These are phyloP conservation scores for Phoxinus dragarum DNA, from an alignment of 2,797 vertebrate genomes.

Conservation along the genomic window DNA sequence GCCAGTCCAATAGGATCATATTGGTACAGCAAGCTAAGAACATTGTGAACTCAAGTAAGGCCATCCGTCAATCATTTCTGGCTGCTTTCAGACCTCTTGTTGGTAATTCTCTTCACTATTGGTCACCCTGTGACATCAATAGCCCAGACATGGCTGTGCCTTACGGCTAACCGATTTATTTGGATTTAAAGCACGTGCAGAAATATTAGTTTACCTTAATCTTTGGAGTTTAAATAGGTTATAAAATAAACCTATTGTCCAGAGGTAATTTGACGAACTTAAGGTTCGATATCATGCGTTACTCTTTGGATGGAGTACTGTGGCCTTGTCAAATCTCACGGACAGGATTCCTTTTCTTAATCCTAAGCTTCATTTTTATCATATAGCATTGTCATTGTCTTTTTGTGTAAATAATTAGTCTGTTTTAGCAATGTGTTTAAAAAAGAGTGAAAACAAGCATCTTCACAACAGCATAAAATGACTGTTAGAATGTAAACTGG, in stretches of 20 bases:
- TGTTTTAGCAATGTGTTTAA: constrained; percentile 11
- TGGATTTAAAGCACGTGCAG: constrained; percentile 33
- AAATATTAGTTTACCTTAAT: constrained; percentile 25
- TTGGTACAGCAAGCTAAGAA: constrained; percentile 15
- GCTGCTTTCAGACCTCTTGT: constrained; percentile 21
- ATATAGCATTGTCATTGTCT: constrained; percentile 13
- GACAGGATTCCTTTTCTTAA: neutral
- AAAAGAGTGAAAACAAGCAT: neutral
- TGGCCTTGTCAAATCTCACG: constrained; percentile 28
- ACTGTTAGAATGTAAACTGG: constrained; percentile 32
- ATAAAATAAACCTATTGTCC: constrained; percentile 10
- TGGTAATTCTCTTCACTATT: constrained; percentile 39
- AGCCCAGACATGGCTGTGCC: constrained; percentile 30
- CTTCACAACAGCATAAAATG: neutral
- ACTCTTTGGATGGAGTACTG: constrained; percentile 5
- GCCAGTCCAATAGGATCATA: constrained; percentile 30
- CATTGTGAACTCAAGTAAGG: constrained; percentile 5
- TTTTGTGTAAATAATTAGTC: constrained; percentile 27
- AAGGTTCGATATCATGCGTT: constrained; percentile 14
- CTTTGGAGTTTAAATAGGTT: constrained; percentile 26
- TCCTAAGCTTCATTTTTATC: neutral
- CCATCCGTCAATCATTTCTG: constrained; percentile 16
- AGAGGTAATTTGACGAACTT: neutral
- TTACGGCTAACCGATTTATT: constrained; percentile 21
- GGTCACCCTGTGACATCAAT: constrained; percentile 38